A percentile compares a stretch with the other conserved stretches of the same genome.
These are phyloP conservation scores for Sarcophilus harrisii DNA, from an alignment of 2,797 vertebrate genomes.

Conservation along the genomic window DNA sequence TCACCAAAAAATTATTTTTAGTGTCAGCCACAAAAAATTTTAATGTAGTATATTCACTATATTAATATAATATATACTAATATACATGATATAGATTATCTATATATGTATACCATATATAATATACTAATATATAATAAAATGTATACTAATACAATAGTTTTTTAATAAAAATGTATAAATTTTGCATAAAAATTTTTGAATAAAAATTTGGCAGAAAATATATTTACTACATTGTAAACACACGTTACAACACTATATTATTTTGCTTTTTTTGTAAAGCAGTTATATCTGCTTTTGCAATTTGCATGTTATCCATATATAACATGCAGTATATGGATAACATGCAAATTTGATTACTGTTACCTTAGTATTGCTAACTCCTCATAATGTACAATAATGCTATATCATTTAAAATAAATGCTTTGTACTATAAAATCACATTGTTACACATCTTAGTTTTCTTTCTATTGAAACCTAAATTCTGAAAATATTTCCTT, in stretches of 20 bases:
- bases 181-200: constrained; percentile 54
- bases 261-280: constrained; percentile 98
- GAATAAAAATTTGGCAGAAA: constrained; percentile 91
- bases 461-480: constrained; percentile 75
- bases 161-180: constrained; percentile 98
- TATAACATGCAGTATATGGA: constrained; percentile 97
- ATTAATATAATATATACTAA: no score
- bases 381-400: constrained; percentile 85
- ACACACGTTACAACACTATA: constrained; percentile 96
- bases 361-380: constrained; percentile 96
- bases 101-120: no score
- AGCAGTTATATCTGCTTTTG: no score
- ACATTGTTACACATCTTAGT: constrained; percentile 76
- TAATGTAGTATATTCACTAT: constrained; percentile 91
- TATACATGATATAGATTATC: no score
- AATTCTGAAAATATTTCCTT: constrained; percentile 29
- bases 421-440: constrained; percentile 81
- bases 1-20: constrained; percentile 86
- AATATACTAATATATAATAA: no score
- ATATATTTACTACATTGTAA: constrained; percentile 98
- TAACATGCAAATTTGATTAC: constrained; percentile 95
- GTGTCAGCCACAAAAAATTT: constrained; percentile 89
- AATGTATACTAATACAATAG: constrained; percentile 85
- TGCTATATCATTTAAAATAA: constrained; percentile 79
- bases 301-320: no score